phyloP scores from a whole-genome alignment of 2,888 invertebrate species.

The Nebria brevicollis region DNA sequence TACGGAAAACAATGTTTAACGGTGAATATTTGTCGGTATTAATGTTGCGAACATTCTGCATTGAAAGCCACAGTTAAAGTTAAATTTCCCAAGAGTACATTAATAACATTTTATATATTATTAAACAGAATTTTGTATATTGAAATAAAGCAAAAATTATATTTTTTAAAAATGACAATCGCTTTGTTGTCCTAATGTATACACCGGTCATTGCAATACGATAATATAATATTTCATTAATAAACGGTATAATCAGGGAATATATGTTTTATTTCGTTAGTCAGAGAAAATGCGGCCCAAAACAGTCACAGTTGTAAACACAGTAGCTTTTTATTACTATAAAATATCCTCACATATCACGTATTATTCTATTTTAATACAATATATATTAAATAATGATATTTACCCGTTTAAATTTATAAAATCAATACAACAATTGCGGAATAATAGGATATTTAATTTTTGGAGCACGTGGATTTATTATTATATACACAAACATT shows the following conservation, averaged over 20 bases:
- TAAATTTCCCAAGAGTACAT: slow-evolving; percentile 3
- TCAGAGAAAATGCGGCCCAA: neutral
- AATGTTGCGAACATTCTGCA: neutral
- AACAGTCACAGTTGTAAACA: neutral
- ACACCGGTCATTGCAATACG: neutral
- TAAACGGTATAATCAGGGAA: neutral
- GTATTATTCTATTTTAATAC: neutral
- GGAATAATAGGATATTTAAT: too few relatives aligned
- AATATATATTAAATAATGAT: too few relatives aligned
- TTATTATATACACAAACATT: too few relatives aligned
- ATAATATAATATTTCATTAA: neutral
- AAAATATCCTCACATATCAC: neutral
- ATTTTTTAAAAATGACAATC: neutral
- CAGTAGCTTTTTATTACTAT: neutral
- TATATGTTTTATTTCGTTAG: neutral
- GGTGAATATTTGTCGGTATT: neutral
- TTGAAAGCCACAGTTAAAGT: neutral
- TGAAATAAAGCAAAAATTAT: neutral
- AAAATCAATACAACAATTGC: too few relatives aligned
- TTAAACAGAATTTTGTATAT: neutral
- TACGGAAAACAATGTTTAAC: neutral
- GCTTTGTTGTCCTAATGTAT: neutral
- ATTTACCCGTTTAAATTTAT: too few relatives aligned
- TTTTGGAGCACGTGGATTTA: too few relatives aligned
- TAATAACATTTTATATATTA: slow-evolving; percentile 5